Evolutionary conservation across 92 coral and sea anemone species (phyloP), one percentile per base, ranked within the genome.

Genomic region (Muricea muricata): DNA sequence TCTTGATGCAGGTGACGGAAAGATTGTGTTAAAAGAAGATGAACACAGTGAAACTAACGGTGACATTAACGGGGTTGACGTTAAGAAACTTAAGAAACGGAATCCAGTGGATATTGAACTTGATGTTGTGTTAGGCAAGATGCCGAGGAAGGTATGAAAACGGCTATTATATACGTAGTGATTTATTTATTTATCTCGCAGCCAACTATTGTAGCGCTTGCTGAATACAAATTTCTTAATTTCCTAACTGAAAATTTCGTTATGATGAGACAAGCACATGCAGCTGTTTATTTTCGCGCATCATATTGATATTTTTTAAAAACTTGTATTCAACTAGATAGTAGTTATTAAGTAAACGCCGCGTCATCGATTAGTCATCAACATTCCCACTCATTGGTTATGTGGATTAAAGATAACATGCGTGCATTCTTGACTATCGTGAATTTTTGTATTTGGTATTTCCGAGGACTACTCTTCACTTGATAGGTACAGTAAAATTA

Each of bases 61-160:
- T 48, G 84, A 45, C 71, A 73, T 78, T 47, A 86, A 82, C 17
- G 86, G 66, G 37, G 35, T 69, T 23, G 82, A 91, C 67, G 86
- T 75, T 70, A 95, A 95, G 17, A 85, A 89, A n/a, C 84, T 89
- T 70, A 92, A 85, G 23, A 61, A 87, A 52, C 75, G 88, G 26
- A 79, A 82, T 72, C 98, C 97, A 57, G 98, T 95, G 7, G 96
- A 95, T 45, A 84, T 95, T 79, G 98, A 95, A 82, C 97, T 95
- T 63, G 98, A 95, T 68, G 94, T 95, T 33, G 98, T 95, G 40
- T 89, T 95, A 47, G 98, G 98, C 14, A 93, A 93, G 75, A 95
- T 95, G 97, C 98, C 98, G 41, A 92, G 83, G 68, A 95, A 95
- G 91, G 98, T 93, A 61, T 35, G 80, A 55, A 73, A 7, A 17